Conservation (phyloP, 2,888 invertebrate species). For the Nysson spinosus region DNA sequence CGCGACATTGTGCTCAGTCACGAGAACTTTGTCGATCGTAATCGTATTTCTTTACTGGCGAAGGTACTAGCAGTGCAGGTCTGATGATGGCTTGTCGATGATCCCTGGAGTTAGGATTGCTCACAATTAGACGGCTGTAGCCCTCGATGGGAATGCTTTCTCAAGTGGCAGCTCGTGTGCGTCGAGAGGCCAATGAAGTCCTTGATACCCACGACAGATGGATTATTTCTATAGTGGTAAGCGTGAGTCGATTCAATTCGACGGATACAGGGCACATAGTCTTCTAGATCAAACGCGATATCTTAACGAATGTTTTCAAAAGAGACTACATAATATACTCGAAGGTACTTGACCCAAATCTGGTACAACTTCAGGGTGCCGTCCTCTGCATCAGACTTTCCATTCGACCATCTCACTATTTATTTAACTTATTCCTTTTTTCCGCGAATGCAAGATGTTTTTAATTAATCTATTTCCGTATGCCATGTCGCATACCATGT, state of each 20-base stretch:
- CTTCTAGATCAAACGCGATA: conserved; percentile 52
- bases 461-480: conserved; percentile 16
- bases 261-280: conserved; percentile 3
- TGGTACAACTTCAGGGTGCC: conserved; percentile 28
- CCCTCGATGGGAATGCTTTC: conserved; percentile 5
- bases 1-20: conserved; percentile 10
- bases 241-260: conserved; percentile 17
- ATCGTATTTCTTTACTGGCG: background rate
- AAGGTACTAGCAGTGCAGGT: background rate
- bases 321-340: conserved; percentile 49
- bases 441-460: conserved; percentile 5
- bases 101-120: background rate
- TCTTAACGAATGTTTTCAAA: conserved; percentile 59
- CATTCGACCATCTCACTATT: conserved; percentile 25
- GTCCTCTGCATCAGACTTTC: conserved; percentile 8
- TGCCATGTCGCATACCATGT: background rate
- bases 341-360: conserved; percentile 54
- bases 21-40: conserved; percentile 3
- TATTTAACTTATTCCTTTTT: conserved; percentile 35
- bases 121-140: background rate
- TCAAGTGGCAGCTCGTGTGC: background rate
- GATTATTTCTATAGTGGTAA: conserved; percentile 27
- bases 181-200: conserved; percentile 19
- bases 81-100: background rate
- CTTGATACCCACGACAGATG: conserved; percentile 7